Conservation (phyloP, 2,888 invertebrate genomes). For the Amphipoea oculea region DNA sequence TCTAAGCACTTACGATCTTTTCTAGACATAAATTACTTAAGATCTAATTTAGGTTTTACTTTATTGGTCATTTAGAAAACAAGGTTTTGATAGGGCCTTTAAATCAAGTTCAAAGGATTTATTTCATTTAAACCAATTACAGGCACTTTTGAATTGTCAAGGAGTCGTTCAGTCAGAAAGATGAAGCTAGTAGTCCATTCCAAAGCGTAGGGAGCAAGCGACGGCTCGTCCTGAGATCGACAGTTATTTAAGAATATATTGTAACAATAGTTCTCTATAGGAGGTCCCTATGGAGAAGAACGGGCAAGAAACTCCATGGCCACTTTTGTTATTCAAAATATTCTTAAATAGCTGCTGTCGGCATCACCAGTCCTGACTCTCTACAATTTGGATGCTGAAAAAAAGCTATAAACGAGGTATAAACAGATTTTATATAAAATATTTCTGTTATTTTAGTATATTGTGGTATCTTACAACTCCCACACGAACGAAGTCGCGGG, state of each 20-base stretch:
- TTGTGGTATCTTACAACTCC: not conserved
- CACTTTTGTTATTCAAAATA: not conserved
- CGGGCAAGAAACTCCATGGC: too few species aligned
- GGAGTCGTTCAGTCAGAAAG: not conserved
- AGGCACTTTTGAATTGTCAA: not conserved
- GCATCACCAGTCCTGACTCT: not conserved
- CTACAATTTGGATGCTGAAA: not conserved
- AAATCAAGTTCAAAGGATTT: not conserved
- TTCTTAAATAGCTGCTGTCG: not conserved
- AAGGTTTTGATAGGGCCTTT: slow-evolving; percentile 11
- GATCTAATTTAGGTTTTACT: slow-evolving; percentile 22
- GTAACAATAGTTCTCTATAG: not conserved
- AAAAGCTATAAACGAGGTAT: not conserved
- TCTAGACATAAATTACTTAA: slow-evolving; percentile 40
- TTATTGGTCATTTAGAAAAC: slow-evolving; percentile 34
- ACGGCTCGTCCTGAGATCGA: not conserved
- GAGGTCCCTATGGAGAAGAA: not conserved
- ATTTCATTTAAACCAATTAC: not conserved
- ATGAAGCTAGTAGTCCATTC: not conserved
- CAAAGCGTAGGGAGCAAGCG: not conserved
- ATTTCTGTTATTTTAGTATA: not conserved
- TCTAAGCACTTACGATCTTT: not conserved
- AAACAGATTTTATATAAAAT: not conserved
- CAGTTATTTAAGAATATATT: not conserved
- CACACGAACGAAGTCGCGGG: not conserved